phyloP scores from a whole-genome alignment of 2,888 invertebrate species.

The Didymodactylos carnosus region DNA sequence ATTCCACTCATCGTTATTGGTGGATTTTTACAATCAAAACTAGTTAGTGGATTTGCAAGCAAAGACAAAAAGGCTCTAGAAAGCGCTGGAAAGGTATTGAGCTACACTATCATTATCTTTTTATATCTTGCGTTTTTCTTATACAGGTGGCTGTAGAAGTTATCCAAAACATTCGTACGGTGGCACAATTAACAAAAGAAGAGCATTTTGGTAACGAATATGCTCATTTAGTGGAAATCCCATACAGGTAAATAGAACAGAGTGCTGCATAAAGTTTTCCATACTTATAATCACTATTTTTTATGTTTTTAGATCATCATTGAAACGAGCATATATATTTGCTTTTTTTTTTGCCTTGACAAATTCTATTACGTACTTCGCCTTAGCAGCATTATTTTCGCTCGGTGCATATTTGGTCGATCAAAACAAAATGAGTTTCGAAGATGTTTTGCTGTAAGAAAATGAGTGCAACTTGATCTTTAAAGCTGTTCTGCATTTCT shows the following conservation, averaged over 20 bases:
- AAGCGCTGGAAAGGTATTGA: conserved; percentile 4
- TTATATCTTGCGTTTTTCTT: not conserved
- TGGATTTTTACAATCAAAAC: not conserved
- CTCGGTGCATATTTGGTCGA: conserved; percentile 1
- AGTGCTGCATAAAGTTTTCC: not conserved
- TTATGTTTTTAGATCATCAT: not conserved
- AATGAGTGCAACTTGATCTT: too few species aligned
- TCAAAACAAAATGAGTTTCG: not conserved
- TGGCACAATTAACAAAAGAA: conserved; percentile 9
- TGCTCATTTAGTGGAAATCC: not conserved
- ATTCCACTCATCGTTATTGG: conserved; percentile 32
- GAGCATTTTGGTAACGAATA: conserved; percentile 3
- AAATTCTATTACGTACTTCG: conserved; percentile 1
- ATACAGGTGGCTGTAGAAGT: not conserved
- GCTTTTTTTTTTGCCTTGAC: conserved; percentile 1
- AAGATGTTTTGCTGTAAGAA: not conserved
- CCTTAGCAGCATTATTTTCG: not conserved
- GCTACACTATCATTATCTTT: not conserved
- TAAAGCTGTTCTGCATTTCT: too few species aligned
- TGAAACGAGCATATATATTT: conserved; percentile 1
- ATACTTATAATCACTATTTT: not conserved
- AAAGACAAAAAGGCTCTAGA: conserved; percentile 3
- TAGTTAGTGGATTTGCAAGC: conserved; percentile 5
- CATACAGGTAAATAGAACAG: conserved; percentile 1
- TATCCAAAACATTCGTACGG: conserved; percentile 8